phyloP scores from a whole-genome alignment of 2,797 vertebrate species.

The Pangasius macronema region DNA sequence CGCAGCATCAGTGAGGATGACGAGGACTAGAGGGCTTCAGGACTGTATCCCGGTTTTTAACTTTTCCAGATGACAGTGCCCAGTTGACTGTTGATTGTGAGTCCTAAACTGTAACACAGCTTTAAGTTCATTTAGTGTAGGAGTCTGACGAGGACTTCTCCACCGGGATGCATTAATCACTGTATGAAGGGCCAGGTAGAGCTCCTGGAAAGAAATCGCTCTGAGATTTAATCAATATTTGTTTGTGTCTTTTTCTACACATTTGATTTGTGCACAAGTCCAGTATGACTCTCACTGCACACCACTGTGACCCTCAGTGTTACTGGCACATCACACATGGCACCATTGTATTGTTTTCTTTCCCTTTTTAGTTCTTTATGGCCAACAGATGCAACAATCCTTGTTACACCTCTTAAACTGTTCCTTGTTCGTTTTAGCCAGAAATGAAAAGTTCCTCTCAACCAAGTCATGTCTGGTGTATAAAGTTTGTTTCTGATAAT shows the following conservation, averaged over 20 bases:
- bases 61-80: not conserved
- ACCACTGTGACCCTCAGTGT: not conserved
- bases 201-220: not conserved
- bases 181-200: not conserved
- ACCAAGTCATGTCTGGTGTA: not conserved
- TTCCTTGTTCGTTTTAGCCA: not conserved
- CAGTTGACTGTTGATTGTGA: not conserved
- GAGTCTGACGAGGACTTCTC: not conserved
- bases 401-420: not conserved
- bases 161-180: not conserved
- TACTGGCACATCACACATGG: not conserved
- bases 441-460: not conserved
- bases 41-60: not conserved
- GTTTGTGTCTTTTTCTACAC: constrained; percentile 5
- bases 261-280: constrained; percentile 3
- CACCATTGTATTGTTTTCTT: not conserved
- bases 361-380: not conserved
- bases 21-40: constrained; percentile 71
- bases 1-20: constrained; percentile 81
- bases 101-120: constrained; percentile 4
- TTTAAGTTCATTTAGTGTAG: not conserved
- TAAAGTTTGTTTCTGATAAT: not conserved
- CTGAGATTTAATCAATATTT: constrained; percentile 1
- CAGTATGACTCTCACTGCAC: not conserved
- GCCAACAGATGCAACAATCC: not conserved